These are phyloP conservation scores for Asarcornis scutulata DNA, from an alignment of 2,113 vertebrate species.

Conservation along the genomic window DNA sequence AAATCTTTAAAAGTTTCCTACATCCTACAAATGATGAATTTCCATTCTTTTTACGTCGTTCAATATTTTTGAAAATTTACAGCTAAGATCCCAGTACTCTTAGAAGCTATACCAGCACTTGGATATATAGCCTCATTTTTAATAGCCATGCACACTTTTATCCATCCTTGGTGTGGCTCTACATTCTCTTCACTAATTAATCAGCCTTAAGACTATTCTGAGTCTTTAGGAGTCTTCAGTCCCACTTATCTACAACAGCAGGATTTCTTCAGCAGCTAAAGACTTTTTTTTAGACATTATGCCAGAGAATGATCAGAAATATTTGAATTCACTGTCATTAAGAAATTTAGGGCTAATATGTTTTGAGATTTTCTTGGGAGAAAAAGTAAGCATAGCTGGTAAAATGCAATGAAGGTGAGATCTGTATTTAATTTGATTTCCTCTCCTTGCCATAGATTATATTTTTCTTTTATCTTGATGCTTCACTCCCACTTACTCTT, in stretches of 20 bases:
- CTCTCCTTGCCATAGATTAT: background rate
- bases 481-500: background rate
- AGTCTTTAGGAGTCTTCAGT: background rate
- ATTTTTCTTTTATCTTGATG: background rate
- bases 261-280: background rate
- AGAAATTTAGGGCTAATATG: background rate
- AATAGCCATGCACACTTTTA: background rate
- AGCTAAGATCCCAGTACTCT: background rate
- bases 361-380: background rate
- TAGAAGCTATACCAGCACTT: background rate
- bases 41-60: background rate
- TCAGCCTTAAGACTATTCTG: rapidly evolving
- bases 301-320: background rate
- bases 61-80: background rate
- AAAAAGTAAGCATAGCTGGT: background rate
- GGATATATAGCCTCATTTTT: background rate
- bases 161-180: background rate
- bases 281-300: background rate
- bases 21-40: background rate
- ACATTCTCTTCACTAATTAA: background rate
- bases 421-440: background rate
- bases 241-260: too few relatives aligned
- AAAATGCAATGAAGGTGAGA: background rate
- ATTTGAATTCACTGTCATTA: background rate
- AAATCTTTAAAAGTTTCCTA: background rate